Evolutionary conservation across 2,797 vertebrate species (phyloP).

Genomic region (Coccyzus lansbergi): DNA sequence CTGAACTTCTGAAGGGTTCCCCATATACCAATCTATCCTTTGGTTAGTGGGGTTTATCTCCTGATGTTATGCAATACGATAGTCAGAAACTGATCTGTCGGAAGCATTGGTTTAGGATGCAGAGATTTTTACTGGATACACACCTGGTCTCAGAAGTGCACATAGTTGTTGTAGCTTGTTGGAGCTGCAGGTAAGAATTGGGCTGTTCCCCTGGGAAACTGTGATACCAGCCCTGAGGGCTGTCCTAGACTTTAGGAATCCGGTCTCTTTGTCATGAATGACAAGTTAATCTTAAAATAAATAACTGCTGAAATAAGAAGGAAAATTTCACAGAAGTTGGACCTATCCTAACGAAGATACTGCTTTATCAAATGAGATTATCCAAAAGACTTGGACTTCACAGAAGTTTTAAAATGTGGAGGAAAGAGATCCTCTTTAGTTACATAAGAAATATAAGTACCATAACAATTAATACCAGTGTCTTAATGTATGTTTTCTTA

Average conservation of each 20-base stretch:
- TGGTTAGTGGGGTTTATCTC: not conserved
- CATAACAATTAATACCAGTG: not conserved
- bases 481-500: not conserved
- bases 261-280: not conserved
- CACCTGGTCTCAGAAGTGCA: not conserved
- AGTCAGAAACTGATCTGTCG: not conserved
- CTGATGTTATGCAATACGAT: not conserved
- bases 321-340: not conserved
- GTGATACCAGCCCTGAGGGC: not conserved
- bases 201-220: not conserved
- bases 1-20: not conserved
- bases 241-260: not conserved
- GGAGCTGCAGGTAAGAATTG: not conserved
- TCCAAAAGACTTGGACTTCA: too few relatives aligned
- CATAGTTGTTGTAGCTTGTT: not conserved
- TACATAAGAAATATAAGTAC: not conserved
- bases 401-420: not conserved
- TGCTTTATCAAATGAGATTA: too few relatives aligned
- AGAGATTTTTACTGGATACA: not conserved
- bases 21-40: not conserved
- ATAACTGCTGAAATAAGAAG: not conserved
- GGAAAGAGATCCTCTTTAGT: not conserved
- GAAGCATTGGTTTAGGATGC: not conserved
- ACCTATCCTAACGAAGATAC: not conserved
- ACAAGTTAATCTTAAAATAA: not conserved